phyloP scores from a whole-genome alignment of 2,888 invertebrate genomes.

The Lamellibrachia columna region DNA sequence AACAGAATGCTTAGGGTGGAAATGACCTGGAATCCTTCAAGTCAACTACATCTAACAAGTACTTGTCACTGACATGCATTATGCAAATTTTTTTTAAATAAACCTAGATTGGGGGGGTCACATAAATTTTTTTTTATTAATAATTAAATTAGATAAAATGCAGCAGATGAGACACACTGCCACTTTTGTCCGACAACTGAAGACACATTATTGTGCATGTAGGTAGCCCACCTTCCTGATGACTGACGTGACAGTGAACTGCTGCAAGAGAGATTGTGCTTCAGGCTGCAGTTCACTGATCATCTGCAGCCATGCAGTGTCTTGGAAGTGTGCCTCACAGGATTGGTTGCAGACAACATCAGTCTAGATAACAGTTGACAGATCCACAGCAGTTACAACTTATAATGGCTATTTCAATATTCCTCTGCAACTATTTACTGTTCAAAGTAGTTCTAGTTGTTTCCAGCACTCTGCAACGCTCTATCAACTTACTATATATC shows the following conservation, averaged over 20 bases:
- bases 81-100: no score
- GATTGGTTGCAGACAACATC: constrained; percentile 40
- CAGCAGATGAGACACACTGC: not conserved
- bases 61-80: not conserved
- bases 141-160: not conserved
- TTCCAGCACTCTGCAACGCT: no score
- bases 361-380: not conserved
- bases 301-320: constrained; percentile 52
- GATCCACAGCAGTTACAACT: not conserved
- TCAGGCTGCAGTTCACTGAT: constrained; percentile 51
- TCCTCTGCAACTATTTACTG: no score
- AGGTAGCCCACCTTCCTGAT: constrained; percentile 46
- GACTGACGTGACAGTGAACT: constrained; percentile 51
- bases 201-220: not conserved
- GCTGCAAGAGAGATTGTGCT: constrained; percentile 37
- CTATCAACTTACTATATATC: no score
- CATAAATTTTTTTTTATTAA: no score
- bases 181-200: not conserved
- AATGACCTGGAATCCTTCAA: not conserved
- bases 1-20: not conserved
- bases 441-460: no score
- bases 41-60: not conserved
- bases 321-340: constrained; percentile 51
- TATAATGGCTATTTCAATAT: no score
- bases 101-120: no score